phyloP scores from a whole-genome alignment of 2,888 invertebrate genomes.

The Harpalus rufipes region DNA sequence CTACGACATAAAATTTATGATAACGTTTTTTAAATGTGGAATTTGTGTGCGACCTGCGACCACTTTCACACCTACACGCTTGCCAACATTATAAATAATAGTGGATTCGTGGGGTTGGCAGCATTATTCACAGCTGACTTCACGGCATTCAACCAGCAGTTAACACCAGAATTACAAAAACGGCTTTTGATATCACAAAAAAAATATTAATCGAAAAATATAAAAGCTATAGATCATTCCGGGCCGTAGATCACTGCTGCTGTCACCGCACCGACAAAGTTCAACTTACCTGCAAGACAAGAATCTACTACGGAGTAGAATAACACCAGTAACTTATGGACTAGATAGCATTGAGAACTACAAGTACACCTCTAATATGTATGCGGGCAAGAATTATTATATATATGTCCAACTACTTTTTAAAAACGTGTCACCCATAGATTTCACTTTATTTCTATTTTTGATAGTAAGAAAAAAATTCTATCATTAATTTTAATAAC shows the following conservation, averaged over 20 bases:
- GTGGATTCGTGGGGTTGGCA: slow-evolving; percentile 53
- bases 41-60: slow-evolving; percentile 59
- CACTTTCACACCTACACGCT: slow-evolving; percentile 66
- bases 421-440: background rate
- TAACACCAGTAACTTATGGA: slow-evolving; percentile 64
- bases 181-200: slow-evolving; percentile 56
- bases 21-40: slow-evolving; percentile 52
- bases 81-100: slow-evolving; percentile 65
- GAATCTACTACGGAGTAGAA: slow-evolving; percentile 20
- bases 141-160: slow-evolving; percentile 64
- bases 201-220: slow-evolving; percentile 67
- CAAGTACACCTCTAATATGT: background rate
- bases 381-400: background rate
- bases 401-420: background rate
- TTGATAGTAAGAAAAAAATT: background rate
- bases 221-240: slow-evolving; percentile 65
- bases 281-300: slow-evolving; percentile 38
- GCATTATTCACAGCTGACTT: slow-evolving; percentile 65
- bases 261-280: slow-evolving; percentile 64
- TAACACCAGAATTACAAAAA: slow-evolving; percentile 67
- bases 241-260: slow-evolving; percentile 62
- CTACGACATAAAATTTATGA: slow-evolving; percentile 55
- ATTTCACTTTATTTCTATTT: background rate
- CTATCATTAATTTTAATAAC: no score
- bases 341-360: slow-evolving; percentile 62